Conservation (phyloP, 1,140 invertebrate genomes). For the Formica exsecta region DNA sequence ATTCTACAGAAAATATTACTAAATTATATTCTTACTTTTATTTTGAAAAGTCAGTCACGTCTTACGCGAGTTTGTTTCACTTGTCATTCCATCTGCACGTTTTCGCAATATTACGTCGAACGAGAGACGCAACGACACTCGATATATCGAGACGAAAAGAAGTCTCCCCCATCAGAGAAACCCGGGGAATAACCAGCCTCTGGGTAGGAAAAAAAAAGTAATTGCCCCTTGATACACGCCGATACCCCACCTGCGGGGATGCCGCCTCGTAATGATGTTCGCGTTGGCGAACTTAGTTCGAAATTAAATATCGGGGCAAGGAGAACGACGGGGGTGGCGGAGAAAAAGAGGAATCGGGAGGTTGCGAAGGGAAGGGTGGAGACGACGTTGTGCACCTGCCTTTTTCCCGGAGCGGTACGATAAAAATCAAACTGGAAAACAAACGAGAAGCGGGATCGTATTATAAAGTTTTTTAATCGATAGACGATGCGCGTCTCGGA, state of each 20-base stretch:
- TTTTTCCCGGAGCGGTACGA: slow-evolving; percentile 72
- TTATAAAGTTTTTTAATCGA: slow-evolving; percentile 86
- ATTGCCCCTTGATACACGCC: slow-evolving; percentile 78
- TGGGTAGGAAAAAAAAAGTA: slow-evolving; percentile 75
- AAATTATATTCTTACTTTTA: slow-evolving; percentile 2
- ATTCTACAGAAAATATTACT: neutral
- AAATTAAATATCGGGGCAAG: slow-evolving; percentile 83
- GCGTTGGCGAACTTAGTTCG: slow-evolving; percentile 80
- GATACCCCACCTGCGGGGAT: slow-evolving; percentile 79
- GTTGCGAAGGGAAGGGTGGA: slow-evolving; percentile 29
- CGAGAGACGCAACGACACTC: slow-evolving; percentile 43
- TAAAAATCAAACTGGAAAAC: slow-evolving; percentile 84
- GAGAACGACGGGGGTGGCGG: slow-evolving; percentile 38
- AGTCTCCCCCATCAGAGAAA: slow-evolving; percentile 38
- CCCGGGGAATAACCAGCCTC: slow-evolving; percentile 65
- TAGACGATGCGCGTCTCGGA: slow-evolving; percentile 76
- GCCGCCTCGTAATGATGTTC: slow-evolving; percentile 76
- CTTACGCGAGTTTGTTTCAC: neutral
- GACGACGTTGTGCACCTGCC: slow-evolving; percentile 70
- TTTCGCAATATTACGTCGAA: slow-evolving; percentile 8
- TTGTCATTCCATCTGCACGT: neutral
- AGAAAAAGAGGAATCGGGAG: slow-evolving; percentile 62
- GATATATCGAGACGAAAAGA: slow-evolving; percentile 55
- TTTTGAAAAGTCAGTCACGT: neutral
- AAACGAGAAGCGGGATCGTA: slow-evolving; percentile 80